Percentiles rank a stretch among this genome's conserved stretches.
Conservation (phyloP, 2,888 invertebrate genomes). For the Himalopsyche anomala region DNA sequence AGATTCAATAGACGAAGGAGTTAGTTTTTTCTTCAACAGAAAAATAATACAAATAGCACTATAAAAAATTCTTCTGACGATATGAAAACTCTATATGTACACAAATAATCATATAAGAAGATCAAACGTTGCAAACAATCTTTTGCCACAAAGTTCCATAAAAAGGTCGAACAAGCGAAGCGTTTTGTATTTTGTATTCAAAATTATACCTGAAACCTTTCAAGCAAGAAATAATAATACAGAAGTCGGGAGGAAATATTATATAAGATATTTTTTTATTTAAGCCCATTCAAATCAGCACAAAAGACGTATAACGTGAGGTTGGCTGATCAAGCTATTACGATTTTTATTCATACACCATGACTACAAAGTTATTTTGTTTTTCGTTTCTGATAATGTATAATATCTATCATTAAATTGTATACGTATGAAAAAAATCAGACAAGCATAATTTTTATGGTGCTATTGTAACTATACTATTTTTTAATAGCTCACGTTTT, state of each 20-base stretch:
- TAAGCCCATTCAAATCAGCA: conserved; percentile 26
- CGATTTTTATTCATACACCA: conserved; percentile 10
- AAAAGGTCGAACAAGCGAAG: conserved; percentile 50
- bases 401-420: too few relatives aligned
- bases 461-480: too few relatives aligned
- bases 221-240: conserved; percentile 50
- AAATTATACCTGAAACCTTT: conserved; percentile 47
- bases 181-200: conserved; percentile 48
- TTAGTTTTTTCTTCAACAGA: too few relatives aligned
- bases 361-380: not conserved
- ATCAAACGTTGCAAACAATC: conserved; percentile 54
- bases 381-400: too few relatives aligned
- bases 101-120: conserved; percentile 9
- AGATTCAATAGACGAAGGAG: too few relatives aligned
- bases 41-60: too few relatives aligned
- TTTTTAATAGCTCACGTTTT: too few relatives aligned
- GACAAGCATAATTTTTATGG: too few relatives aligned
- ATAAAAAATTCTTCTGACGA: too few relatives aligned
- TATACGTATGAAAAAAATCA: too few relatives aligned
- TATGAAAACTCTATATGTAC: too few relatives aligned
- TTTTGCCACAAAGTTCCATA: conserved; percentile 45
- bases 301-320: conserved; percentile 31
- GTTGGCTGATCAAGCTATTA: conserved; percentile 18
- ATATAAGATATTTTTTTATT: conserved; percentile 6
- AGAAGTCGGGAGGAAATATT: conserved; percentile 16